phyloP scores from a whole-genome alignment of 2,797 vertebrate genomes.

The Xenopus petersii region DNA sequence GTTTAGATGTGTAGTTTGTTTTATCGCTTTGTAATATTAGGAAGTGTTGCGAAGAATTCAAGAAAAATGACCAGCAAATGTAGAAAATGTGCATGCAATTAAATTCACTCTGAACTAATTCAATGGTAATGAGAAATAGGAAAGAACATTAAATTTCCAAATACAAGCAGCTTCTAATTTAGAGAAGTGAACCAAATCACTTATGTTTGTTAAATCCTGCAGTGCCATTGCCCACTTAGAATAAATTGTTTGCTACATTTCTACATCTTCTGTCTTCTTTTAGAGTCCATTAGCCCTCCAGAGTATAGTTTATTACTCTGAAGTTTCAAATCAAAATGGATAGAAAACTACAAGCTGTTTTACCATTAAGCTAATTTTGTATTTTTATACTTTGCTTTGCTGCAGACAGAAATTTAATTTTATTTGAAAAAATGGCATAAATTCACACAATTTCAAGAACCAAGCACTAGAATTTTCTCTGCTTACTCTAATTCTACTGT shows the following conservation, averaged over 20 bases:
- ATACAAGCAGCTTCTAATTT: constrained; percentile 44
- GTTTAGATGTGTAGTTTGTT: not conserved
- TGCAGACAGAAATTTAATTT: constrained; percentile 3
- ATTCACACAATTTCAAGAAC: constrained; percentile 6
- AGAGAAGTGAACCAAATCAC: constrained; percentile 45
- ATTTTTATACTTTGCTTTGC: constrained; percentile 1
- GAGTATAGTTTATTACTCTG: constrained; percentile 32
- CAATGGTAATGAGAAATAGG: constrained; percentile 40
- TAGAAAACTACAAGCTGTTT: constrained; percentile 6
- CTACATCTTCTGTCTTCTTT: constrained; percentile 34
- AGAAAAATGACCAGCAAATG: constrained; percentile 27
- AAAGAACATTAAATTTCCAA: constrained; percentile 46
- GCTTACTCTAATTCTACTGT: not conserved
- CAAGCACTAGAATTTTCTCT: not conserved
- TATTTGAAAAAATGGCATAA: constrained; percentile 12
- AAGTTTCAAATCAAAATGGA: constrained; percentile 31
- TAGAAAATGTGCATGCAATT: constrained; percentile 39
- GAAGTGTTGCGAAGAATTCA: constrained; percentile 6
- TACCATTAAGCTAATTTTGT: constrained; percentile 16
- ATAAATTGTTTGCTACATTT: constrained; percentile 40
- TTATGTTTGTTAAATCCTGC: constrained; percentile 47
- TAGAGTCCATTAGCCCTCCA: constrained; percentile 35
- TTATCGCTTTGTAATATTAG: constrained; percentile 13
- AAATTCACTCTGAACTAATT: constrained; percentile 39
- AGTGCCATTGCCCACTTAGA: constrained; percentile 41